These are phyloP conservation scores for Bolborhynchus lineola DNA, from an alignment of 2,113 vertebrate species.

Conservation along the genomic window DNA sequence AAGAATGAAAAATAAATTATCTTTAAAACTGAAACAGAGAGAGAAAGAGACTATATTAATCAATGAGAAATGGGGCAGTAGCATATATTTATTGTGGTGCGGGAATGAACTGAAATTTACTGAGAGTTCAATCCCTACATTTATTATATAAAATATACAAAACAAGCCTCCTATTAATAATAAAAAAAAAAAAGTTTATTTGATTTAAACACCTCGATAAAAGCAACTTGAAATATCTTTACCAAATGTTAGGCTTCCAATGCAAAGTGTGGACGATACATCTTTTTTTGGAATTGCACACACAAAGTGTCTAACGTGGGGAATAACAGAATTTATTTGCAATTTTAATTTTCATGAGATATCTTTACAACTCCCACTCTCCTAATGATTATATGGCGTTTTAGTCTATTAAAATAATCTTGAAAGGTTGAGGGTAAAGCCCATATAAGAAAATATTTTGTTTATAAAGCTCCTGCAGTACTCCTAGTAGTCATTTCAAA, in stretches of 20 bases:
- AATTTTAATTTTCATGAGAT: conserved; percentile 72
- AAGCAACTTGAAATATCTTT: conserved; percentile 1
- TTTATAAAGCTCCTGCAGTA: conserved; percentile 70
- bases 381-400: conserved; percentile 66
- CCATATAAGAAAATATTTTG: conserved; percentile 70
- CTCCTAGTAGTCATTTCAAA: conserved; percentile 76
- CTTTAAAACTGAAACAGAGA: conserved; percentile 55
- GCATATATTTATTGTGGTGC: conserved; percentile 8
- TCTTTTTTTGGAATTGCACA: conserved; percentile 73
- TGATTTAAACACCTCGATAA: neutral
- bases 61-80: conserved; percentile 4
- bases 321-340: conserved; percentile 73
- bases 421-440: conserved; percentile 66
- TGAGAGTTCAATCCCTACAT: conserved; percentile 24
- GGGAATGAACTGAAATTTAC: conserved; percentile 42
- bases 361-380: conserved; percentile 71
- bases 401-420: conserved; percentile 70
- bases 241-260: conserved; percentile 42
- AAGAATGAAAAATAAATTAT: conserved; percentile 61
- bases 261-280: conserved; percentile 45
- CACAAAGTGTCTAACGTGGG: conserved; percentile 68
- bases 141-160: conserved; percentile 13
- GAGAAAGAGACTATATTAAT: conserved; percentile 31
- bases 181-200: neutral
- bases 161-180: conserved; percentile 2